Conservation (phyloP, 2,888 invertebrate species). For the Coelopa pilipes region DNA sequence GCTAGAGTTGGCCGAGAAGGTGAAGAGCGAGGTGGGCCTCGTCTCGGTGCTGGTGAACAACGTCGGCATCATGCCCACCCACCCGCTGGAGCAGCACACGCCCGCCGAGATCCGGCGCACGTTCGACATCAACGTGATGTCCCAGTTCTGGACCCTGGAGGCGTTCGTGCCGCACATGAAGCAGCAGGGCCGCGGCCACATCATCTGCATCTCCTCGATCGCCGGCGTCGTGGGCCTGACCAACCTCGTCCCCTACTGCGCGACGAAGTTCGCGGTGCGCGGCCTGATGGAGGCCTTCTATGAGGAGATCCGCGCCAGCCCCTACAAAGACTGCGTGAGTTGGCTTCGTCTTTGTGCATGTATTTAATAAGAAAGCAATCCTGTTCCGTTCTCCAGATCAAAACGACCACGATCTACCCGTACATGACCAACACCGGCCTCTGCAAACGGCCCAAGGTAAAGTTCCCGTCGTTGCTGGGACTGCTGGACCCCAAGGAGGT, state of each 20-base stretch:
- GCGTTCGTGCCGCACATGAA: slow-evolving; percentile 83
- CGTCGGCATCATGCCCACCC: slow-evolving; percentile 88
- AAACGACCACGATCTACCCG: slow-evolving; percentile 85
- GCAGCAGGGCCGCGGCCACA: slow-evolving; percentile 78
- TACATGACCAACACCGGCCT: slow-evolving; percentile 90
- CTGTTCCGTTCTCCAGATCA: slow-evolving; percentile 69
- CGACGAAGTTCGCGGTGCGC: slow-evolving; percentile 82
- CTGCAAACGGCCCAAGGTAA: slow-evolving; percentile 80
- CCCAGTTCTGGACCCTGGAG: slow-evolving; percentile 82
- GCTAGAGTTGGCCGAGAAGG: slow-evolving; percentile 72
- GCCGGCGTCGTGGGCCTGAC: slow-evolving; percentile 79
- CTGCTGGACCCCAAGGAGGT: slow-evolving; percentile 75
- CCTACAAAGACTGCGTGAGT: slow-evolving; percentile 57
- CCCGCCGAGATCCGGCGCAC: slow-evolving; percentile 76
- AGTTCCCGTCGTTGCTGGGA: slow-evolving; percentile 76
- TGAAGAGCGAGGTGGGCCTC: slow-evolving; percentile 78
- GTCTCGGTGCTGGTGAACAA: slow-evolving; percentile 85
- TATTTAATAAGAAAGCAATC: too few relatives aligned
- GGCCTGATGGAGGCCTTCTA: slow-evolving; percentile 86
- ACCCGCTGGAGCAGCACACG: slow-evolving; percentile 74
- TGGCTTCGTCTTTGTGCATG: not conserved
- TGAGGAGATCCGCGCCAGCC: slow-evolving; percentile 77
- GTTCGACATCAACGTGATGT: slow-evolving; percentile 81
- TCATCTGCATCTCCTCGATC: slow-evolving; percentile 81
- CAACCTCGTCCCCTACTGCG: slow-evolving; percentile 85